Evolutionary conservation across 2,888 invertebrate species (phyloP), one percentile per base, ranked within the genome.

Genomic region (Polietes domitor): DNA sequence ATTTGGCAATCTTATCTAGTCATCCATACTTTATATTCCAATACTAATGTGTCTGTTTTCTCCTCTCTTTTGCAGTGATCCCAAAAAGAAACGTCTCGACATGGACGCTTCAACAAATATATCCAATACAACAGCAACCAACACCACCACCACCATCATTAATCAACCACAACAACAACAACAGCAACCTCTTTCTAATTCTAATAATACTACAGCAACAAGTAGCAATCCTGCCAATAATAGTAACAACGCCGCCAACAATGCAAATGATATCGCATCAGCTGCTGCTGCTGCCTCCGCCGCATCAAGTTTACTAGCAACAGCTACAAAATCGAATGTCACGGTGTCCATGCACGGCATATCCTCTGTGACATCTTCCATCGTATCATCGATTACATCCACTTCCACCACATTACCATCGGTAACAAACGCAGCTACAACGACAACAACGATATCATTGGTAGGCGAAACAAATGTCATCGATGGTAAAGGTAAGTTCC

Each of bases 401-500:
- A 75, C 81, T 19, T 58, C 83, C n/a, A 55, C 83, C 9, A 75
- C 58, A 80, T 43, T 77, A 63, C 78, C 87, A 85, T 87, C 86
- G 78, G 80, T 79, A n/a, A 41, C 74, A 7, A 73, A 81, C 24
- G 24, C 83, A 41, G 79, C 72, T 41, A 47, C 53, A 83, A 71
- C 73, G 83, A 82, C 72, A 72, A 79, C 86, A 15, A 77, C 86
- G 82, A 86, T 80, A 61, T 70, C 87, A 24, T 82, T 87, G 41
- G 88, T 90, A 71, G 87, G 86, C 82, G 86, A 85, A 63, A 80
- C 79, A 43, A 84, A 83, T 77, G 73, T 68, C 32, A 88, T 91
- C 82, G 94, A 94, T 88, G 89, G 91, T 83, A 94, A 94, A 93
- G 94, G 94, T 94, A 92, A 92, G 94, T 91, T 47, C 12, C 63